phyloP scores from a whole-genome alignment of 2,113 vertebrate species.

The Diphyllodes magnificus region DNA sequence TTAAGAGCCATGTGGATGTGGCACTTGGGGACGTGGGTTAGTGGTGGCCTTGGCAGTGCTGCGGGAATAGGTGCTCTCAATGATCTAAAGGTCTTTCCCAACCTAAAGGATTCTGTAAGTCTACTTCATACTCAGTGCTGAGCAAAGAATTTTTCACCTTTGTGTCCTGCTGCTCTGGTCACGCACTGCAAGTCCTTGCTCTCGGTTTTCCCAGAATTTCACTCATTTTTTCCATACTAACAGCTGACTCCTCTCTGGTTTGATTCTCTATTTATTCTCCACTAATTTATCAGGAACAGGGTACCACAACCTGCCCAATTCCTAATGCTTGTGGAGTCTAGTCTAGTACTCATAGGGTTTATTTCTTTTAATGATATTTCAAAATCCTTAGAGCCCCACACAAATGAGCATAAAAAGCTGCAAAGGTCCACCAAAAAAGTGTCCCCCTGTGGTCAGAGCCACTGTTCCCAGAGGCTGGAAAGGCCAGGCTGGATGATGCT shows the following conservation, averaged over 20 bases:
- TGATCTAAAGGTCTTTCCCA: not conserved
- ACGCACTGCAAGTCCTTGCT: not conserved
- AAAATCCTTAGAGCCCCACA: not conserved
- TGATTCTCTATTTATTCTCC: not conserved
- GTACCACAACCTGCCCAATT: no score
- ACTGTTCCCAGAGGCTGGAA: not conserved
- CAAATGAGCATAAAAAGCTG: not conserved
- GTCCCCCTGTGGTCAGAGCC: not conserved
- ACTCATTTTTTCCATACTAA: not conserved
- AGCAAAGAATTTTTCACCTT: not conserved
- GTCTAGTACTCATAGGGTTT: not conserved
- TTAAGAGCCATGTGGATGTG: not conserved
- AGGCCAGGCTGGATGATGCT: not conserved
- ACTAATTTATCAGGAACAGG: not conserved
- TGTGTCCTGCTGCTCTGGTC: not conserved
- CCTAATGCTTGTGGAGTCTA: not conserved
- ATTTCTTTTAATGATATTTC: not conserved
- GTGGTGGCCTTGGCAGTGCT: not conserved
- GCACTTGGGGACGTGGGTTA: not conserved
- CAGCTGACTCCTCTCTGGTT: not conserved
- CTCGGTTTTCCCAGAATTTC: fast-evolving
- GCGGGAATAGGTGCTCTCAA: not conserved
- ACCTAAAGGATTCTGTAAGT: not conserved
- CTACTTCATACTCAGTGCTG: no score
- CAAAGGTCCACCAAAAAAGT: not conserved